phyloP scores from a whole-genome alignment of 2,113 vertebrate species.

The Crotalus horridus region DNA sequence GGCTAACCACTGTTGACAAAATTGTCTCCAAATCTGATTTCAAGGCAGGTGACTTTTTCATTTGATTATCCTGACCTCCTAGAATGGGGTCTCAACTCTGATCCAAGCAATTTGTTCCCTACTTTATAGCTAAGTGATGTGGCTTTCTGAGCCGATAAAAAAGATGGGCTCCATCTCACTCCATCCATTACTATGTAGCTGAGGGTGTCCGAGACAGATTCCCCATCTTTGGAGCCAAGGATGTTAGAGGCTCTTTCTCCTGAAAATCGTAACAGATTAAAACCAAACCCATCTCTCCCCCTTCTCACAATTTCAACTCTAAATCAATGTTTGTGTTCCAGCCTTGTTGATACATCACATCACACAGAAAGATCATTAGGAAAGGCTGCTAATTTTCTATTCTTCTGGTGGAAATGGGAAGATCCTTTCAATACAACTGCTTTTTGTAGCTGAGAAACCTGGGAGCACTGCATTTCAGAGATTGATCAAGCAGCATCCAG shows the following conservation, averaged over 20 bases:
- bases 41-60: background rate
- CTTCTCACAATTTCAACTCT: background rate
- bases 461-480: background rate
- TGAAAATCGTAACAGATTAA: background rate
- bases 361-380: background rate
- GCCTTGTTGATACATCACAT: background rate
- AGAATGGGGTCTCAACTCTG: background rate
- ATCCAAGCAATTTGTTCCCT: background rate
- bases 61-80: background rate
- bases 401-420: background rate
- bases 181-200: background rate
- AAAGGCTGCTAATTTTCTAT: background rate
- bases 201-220: background rate
- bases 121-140: background rate
- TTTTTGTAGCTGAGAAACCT: background rate
- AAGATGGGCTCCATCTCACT: background rate
- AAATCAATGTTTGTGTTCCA: slow-evolving; percentile 6
- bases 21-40: background rate
- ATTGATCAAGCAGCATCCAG: background rate
- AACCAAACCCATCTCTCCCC: background rate
- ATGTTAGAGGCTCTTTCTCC: background rate
- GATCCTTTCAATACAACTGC: background rate
- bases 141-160: background rate
- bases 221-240: background rate
- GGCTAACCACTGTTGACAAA: background rate